These are phyloP conservation scores for Conger conger DNA, from an alignment of 2,113 vertebrate genomes.

Conservation along the genomic window DNA sequence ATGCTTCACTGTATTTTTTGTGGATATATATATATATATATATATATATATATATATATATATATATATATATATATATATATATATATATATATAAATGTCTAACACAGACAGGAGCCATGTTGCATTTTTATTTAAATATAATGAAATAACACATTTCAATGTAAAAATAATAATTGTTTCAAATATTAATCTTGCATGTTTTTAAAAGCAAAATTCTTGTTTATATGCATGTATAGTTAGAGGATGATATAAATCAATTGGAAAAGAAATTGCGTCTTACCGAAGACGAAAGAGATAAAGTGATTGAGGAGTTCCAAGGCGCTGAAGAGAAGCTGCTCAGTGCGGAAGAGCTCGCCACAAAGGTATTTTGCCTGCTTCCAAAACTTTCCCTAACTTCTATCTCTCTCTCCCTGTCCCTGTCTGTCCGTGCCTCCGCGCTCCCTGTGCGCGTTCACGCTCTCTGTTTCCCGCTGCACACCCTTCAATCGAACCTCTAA, in stretches of 20 bases:
- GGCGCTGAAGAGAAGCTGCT: conserved; percentile 92
- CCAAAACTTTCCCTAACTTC: conserved; percentile 60
- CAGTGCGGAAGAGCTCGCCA: conserved; percentile 86
- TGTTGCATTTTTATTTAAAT: conserved; percentile 49
- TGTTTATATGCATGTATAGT: conserved; percentile 72
- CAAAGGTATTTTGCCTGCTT: conserved; percentile 79
- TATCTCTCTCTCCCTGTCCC: conserved; percentile 50
- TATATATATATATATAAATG: too few relatives aligned
- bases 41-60: too few relatives aligned
- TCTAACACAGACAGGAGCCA: conserved; percentile 68
- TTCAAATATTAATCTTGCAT: neutral
- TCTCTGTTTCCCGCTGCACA: conserved; percentile 62
- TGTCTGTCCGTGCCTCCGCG: conserved; percentile 59
- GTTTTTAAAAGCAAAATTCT: conserved; percentile 1
- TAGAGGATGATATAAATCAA: conserved; percentile 93
- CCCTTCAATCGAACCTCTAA: conserved; percentile 35
- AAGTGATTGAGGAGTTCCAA: conserved; percentile 93
- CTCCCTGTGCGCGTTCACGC: conserved; percentile 58
- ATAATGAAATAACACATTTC: neutral
- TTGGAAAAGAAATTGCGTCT: conserved; percentile 93
- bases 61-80: too few relatives aligned
- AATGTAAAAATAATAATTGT: neutral
- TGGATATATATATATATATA: conserved; percentile 77
- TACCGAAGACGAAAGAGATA: conserved; percentile 92
- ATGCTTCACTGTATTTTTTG: conserved; percentile 26